Conservation (phyloP, 2,113 vertebrate species). For the Notarius lentiginosus region DNA sequence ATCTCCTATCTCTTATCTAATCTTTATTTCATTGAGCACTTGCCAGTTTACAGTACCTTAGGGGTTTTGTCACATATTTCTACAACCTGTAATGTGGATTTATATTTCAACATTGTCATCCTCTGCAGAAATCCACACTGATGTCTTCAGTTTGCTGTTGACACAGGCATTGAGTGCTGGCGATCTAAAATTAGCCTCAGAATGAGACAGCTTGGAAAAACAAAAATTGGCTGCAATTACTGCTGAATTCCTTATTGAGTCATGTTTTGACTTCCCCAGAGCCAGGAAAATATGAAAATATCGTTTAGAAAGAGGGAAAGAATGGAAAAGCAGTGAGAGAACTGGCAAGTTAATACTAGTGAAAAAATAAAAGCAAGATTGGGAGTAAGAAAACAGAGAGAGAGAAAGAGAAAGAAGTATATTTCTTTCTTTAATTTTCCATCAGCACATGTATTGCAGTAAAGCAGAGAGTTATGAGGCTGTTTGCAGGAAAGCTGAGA, state of each 20-base stretch:
- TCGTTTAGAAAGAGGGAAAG: conserved; percentile 29
- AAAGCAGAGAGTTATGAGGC: conserved; percentile 28
- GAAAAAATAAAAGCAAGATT: conserved; percentile 6
- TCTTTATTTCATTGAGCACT: conserved; percentile 15
- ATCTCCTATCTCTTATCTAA: conserved; percentile 11
- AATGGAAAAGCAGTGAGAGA: conserved; percentile 24
- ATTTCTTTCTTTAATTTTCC: neutral
- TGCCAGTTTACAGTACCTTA: neutral
- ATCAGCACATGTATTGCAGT: conserved; percentile 12
- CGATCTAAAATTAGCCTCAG: conserved; percentile 52
- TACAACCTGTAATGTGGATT: conserved; percentile 9
- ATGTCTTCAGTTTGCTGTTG: conserved; percentile 32
- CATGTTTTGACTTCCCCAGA: conserved; percentile 54
- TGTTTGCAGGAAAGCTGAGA: conserved; percentile 40
- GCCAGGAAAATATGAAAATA: conserved; percentile 61
- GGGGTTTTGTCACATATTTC: neutral
- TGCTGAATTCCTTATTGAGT: conserved; percentile 54
- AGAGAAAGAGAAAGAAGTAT: neutral
- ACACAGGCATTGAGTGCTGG: conserved; percentile 15
- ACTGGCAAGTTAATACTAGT: conserved; percentile 18
- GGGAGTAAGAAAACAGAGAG: neutral
- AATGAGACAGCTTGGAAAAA: conserved; percentile 52
- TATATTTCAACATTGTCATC: neutral
- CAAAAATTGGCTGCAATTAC: conserved; percentile 55
- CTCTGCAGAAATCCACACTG: conserved; percentile 22